Evolutionary conservation across 2,888 invertebrate species (phyloP), one percentile per base, ranked within the genome.

Genomic region (Nematopogon swammerdamellus): DNA sequence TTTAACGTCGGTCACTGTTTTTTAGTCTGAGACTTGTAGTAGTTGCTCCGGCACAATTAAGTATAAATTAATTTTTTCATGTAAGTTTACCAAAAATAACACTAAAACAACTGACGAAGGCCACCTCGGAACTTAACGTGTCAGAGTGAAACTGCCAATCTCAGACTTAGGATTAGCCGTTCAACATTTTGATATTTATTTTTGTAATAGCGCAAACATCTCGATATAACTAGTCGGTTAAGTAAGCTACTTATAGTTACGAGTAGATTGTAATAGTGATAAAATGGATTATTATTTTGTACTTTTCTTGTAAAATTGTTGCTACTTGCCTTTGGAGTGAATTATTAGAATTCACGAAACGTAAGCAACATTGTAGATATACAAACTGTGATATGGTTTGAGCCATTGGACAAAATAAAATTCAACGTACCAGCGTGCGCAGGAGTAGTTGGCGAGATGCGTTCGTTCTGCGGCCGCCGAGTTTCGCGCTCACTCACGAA

Each of bases 301-400:
- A 45, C 20, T 45, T 45, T 45, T 16, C 3, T 45, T 6, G 19
- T 45, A 16, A 45, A 45, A 16, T 19, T 44, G 44, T 44, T 44
- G 44, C 25, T 25, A 25, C 8, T 36, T 36, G 36, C 20, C 18
- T 48, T 47, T 19, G 36, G 30, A 36, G 19, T 18, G 5, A 36
- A 47, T 18, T 17, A 8, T 46, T 19, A 17, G 19, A 36, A 18
- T 47, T 47, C 43, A n/a, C 19, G 20, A 47, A 19, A 47, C 36
- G 19, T 30, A 36, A 42, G 36, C 19, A 36, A 19, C 20, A 48
- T 19, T 48, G 36, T 36, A 36, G 36, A 36, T 36, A 36, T 36
- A 36, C 8, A 36, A 48, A 19, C 46, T 30, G 46, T 46, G 18
- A 46, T 36, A 36, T 36, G 36, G 36, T 36, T 36, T 36, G 36